Conservation (phyloP, 2,888 invertebrate species). For the Melieria omissa region DNA sequence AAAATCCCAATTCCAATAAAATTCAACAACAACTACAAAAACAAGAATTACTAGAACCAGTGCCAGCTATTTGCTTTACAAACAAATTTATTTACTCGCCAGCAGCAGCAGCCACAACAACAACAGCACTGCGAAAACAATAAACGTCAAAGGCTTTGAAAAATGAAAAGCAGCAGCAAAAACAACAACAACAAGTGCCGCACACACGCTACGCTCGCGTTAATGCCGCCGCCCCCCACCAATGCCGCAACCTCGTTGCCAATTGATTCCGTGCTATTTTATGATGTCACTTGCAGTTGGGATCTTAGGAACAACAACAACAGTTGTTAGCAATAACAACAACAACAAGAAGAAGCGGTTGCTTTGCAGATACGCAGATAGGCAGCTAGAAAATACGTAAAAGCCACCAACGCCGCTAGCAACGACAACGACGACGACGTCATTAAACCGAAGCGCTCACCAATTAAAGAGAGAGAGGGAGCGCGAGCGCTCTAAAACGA, state of each 20-base stretch:
- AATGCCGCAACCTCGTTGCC: constrained; percentile 2
- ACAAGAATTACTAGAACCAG: no score
- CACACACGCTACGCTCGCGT: neutral
- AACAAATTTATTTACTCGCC: no score
- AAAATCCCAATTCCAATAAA: no score
- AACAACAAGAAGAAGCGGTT: no score
- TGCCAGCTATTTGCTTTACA: no score
- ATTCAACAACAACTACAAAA: no score
- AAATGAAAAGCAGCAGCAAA: neutral
- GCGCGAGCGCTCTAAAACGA: neutral
- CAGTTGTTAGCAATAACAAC: no score
- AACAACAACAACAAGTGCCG: neutral
- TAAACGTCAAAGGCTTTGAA: no score
- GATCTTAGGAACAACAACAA: no score
- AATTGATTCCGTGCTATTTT: constrained; percentile 18
- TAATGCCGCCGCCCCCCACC: neutral
- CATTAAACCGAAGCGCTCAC: constrained; percentile 7
- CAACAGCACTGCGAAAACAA: no score
- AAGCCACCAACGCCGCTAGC: constrained; percentile 5
- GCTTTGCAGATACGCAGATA: neutral
- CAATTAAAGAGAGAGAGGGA: neutral
- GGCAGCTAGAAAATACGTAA: neutral
- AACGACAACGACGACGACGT: constrained; percentile 12
- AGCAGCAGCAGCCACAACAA: no score
- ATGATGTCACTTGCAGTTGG: constrained; percentile 21